Base-by-base conservation (phyloP, 1,140 invertebrate genomes). In the Drosophila lowei region DNA sequence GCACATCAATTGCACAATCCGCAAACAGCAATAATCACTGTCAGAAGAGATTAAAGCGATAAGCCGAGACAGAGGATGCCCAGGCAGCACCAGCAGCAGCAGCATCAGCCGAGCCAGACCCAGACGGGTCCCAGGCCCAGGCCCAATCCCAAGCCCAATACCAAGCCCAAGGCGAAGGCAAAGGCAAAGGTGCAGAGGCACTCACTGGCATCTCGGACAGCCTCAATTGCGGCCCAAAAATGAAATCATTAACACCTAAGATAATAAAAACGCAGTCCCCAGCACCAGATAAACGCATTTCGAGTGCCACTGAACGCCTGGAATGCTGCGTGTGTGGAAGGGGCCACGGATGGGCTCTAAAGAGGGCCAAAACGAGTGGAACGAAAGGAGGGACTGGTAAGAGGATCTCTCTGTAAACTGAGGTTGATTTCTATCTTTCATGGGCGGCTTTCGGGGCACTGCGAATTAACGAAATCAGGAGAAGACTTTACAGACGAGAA, bases 221-320 rank as follows among this genome's bases (percentile, higher is more conserved):
- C 38, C 68, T 74, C 84, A 83, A 90, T 90, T 90, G 89, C 89
- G 89, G 89, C 89, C 78, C 89, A 81, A 86, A 89, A 90, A 90
- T 90, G 89, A 90, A 89, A 89, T 89, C 89, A 90, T 90, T 90
- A 90, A 90, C 89, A 90, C 89, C 89, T 90, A 81, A 88, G 73
- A 77, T 79, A 84, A 88, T 79, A 77, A 88, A 79, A 79, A 75
- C 59, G 57, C 56, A 79, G 54, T 44, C 63, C 34, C 30, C 48
- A 74, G 55, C 75, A 64, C 47, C 47, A 60, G 61, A 59, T 56
- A 60, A 46, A 44, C 63, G 65, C 68, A 61, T 56, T 49, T 68
- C 57, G 73, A 77, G 60, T 77, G 74, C 74, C 74, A 77, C 65
- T 79, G 77, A 72, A 61, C 72, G 56, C 42, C 70, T 63, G 85